Evolutionary conservation across 2,113 vertebrate genomes (phyloP), one percentile per base, ranked within the genome.

Genomic region (Platycercus adscitus): DNA sequence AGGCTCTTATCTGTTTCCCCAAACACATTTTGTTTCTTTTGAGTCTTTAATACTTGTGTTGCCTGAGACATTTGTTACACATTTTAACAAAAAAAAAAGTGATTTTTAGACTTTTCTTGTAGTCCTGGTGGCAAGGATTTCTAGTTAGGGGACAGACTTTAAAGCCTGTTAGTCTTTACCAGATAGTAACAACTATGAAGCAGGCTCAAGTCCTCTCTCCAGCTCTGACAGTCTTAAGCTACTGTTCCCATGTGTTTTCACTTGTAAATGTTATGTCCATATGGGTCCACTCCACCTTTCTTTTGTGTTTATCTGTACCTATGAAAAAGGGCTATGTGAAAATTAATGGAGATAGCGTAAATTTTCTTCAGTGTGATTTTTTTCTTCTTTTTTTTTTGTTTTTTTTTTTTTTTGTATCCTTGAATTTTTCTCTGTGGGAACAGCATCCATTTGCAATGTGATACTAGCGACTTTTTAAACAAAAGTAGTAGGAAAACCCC

Each of bases 1-100:
- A 97, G 83, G 69, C 94, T 96, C 96, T 97, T 98, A 95, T 96
- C 96, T 96, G 33, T 89, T 97, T 97, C 92, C 81, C 88, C 81
- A 96, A 95, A 79, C 75, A 53, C 83, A 89, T 91, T 96, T 95
- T 83, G 66, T 92, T 88, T 72, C 90, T 92, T 94, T 55, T 71
- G 65, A 92, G 50, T 46, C 81, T 91, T 91, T 82, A 80, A 88
- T 81, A 92, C 39, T 89, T 3, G 0, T 44, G n/a, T 83, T 91
- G 52, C 64, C 53, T 7, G 13, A 76, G 37, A 65, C 26, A 3
- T 72, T 81, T 85, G 47, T 83, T 86, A 35, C 46, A 39, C 41
- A 52, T 78, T 79, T 72, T 81, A 82, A 91, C n/a, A 39, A 69
- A 73, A 70, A 87, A 64, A 58, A 21, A 87, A 76, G 20, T 68